phyloP scores from a whole-genome alignment of 1,140 invertebrate species.

The Littorina saxatilis region DNA sequence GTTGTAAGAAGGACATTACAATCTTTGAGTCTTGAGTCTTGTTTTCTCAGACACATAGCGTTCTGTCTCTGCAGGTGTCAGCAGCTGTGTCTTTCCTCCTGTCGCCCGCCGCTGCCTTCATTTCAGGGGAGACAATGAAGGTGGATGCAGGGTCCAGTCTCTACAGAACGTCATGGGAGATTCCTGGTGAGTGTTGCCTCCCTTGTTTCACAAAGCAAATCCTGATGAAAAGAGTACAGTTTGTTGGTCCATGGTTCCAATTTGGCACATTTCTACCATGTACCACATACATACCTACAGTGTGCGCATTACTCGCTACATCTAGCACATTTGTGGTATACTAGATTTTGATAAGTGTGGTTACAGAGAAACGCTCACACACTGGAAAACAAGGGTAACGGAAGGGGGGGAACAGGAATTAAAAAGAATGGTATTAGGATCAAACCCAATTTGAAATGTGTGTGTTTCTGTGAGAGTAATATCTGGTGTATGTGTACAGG shows the following conservation, averaged over 20 bases:
- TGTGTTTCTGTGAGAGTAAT: too few species aligned
- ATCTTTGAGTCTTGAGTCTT: too few species aligned
- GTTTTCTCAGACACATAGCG: too few species aligned
- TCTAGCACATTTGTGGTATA: background rate
- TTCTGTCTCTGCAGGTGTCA: conserved; percentile 69
- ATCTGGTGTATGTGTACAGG: too few species aligned
- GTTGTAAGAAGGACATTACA: too few species aligned
- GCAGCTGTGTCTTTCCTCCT: conserved; percentile 77
- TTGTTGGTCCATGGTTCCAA: background rate
- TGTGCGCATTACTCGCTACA: background rate
- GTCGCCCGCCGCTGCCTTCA: conserved; percentile 77
- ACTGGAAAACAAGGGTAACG: too few species aligned
- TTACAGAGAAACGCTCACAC: too few species aligned
- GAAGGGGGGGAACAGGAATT: too few species aligned
- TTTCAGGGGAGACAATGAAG: conserved; percentile 76
- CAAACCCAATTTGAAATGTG: too few species aligned
- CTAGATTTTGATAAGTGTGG: too few species aligned
- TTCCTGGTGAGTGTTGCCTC: conserved; percentile 57
- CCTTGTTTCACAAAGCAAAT: background rate
- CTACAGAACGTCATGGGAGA: conserved; percentile 56
- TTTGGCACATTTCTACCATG: too few species aligned
- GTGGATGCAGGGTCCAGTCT: conserved; percentile 76
- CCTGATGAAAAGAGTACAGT: background rate
- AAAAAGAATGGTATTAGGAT: too few species aligned
- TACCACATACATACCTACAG: background rate